Conservation (phyloP, 2,113 vertebrate species). For the Rhizomys pruinosus region DNA sequence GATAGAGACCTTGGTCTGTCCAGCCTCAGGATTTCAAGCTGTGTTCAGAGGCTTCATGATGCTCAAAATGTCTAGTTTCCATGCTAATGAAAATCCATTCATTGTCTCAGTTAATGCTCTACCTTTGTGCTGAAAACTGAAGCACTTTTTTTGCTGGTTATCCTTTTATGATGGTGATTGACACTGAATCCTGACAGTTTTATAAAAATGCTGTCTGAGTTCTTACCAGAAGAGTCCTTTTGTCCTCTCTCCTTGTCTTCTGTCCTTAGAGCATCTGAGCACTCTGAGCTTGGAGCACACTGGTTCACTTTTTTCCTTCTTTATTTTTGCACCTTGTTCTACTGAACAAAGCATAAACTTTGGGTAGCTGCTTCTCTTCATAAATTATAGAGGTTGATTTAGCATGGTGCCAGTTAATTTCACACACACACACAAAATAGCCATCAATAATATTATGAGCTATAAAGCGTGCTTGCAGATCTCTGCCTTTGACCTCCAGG, state of each 20-base stretch:
- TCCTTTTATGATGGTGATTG: not conserved
- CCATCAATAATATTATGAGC: not conserved
- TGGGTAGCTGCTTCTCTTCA: not conserved
- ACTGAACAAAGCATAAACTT: not conserved
- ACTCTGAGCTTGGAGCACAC: not conserved
- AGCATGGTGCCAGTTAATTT: not conserved
- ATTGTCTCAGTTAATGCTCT: not conserved
- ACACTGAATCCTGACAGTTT: not conserved
- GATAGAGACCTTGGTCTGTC: not conserved
- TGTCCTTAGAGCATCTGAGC: not conserved
- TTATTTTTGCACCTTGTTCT: not conserved
- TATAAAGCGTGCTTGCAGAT: not conserved
- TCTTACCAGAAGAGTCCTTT: not conserved
- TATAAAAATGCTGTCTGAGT: constrained; percentile 5
- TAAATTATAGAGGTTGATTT: not conserved
- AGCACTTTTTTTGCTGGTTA: constrained; percentile 14
- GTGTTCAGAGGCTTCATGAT: not conserved
- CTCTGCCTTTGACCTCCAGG: not conserved
- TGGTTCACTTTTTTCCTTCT: constrained; percentile 19
- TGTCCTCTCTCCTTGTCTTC: not conserved
- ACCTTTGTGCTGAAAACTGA: constrained; percentile 28
- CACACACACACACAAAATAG: not conserved
- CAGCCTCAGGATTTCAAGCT: not conserved
- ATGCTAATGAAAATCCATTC: not conserved
- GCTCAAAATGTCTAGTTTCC: not conserved